Conservation (phyloP, 53 echinoderm and acorn worm species). For the Temnopleurus reevesii region DNA sequence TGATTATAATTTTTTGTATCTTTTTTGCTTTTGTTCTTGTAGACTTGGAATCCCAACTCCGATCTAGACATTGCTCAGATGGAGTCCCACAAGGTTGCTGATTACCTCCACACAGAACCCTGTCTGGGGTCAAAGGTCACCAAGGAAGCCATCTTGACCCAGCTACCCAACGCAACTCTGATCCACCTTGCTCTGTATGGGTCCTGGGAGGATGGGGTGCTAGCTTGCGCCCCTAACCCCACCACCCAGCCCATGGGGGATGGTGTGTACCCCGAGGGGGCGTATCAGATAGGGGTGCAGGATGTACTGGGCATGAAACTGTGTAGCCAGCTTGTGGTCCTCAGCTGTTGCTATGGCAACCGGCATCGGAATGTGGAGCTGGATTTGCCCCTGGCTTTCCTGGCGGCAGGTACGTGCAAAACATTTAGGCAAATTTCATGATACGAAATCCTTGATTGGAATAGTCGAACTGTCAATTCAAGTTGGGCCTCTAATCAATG, state of each 20-base stretch:
- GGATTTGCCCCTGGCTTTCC: conserved; percentile 75
- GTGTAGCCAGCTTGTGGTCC: conserved; percentile 73
- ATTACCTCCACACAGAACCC: conserved; percentile 74
- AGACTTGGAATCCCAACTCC: conserved; percentile 52
- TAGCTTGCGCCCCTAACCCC: conserved; percentile 81
- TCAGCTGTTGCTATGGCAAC: conserved; percentile 93
- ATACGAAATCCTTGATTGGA: too few relatives aligned
- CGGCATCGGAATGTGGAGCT: conserved; percentile 70
- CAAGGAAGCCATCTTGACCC: conserved; percentile 70
- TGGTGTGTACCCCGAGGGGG: conserved; percentile 58
- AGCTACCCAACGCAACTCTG: conserved; percentile 71
- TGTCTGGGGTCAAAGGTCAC: conserved; percentile 72
- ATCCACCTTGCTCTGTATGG: conserved; percentile 85
- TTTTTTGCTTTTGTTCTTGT: background rate
- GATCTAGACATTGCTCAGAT: conserved; percentile 78
- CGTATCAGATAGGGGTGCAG: conserved; percentile 73
- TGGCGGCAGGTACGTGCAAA: conserved; percentile 79
- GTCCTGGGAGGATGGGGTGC: conserved; percentile 76
- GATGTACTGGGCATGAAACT: conserved; percentile 79
- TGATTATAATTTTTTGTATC: too few relatives aligned
- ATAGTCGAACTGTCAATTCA: too few relatives aligned
- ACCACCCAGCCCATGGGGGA: conserved; percentile 66
- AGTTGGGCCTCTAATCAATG: too few relatives aligned
- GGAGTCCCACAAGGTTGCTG: conserved; percentile 69
- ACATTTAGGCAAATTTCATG: too few relatives aligned